Conservation (phyloP, 2,888 invertebrate species). For the Abrostola triplasia region DNA sequence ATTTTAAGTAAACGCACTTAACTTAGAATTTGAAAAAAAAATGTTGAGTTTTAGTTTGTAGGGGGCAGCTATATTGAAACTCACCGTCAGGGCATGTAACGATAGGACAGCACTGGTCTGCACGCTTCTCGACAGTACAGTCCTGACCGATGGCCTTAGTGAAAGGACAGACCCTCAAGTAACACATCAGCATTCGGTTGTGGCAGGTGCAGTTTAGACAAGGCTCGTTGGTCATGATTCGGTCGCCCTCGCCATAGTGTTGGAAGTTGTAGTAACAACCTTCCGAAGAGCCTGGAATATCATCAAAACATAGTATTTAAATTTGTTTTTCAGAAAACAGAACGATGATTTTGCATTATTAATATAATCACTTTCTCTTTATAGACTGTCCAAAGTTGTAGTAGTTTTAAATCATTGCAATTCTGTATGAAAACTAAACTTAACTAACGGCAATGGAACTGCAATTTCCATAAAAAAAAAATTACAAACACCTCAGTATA, state of each 20-base stretch:
- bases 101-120: constrained; percentile 97
- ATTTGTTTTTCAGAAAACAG: too few relatives aligned
- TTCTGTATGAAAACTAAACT: too few relatives aligned
- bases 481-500: too few relatives aligned
- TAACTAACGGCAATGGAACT: too few relatives aligned
- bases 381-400: too few relatives aligned
- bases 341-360: too few relatives aligned
- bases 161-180: constrained; percentile 97
- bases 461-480: too few relatives aligned
- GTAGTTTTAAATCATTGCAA: too few relatives aligned
- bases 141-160: constrained; percentile 97
- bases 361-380: too few relatives aligned
- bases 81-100: constrained; percentile 97
- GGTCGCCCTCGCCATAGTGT: constrained; percentile 97
- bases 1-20: too few relatives aligned
- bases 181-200: constrained; percentile 98
- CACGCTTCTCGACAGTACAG: constrained; percentile 95
- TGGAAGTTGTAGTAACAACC: constrained; percentile 98
- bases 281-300: constrained; percentile 85
- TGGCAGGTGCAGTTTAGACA: constrained; percentile 98
- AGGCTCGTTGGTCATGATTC: constrained; percentile 98
- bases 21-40: too few relatives aligned
- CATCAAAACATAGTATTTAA: background rate
- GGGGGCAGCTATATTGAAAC: constrained; percentile 26
- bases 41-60: too few relatives aligned